Conservation (phyloP, 2,888 invertebrate species). For the Lithophane semibrunnea region DNA sequence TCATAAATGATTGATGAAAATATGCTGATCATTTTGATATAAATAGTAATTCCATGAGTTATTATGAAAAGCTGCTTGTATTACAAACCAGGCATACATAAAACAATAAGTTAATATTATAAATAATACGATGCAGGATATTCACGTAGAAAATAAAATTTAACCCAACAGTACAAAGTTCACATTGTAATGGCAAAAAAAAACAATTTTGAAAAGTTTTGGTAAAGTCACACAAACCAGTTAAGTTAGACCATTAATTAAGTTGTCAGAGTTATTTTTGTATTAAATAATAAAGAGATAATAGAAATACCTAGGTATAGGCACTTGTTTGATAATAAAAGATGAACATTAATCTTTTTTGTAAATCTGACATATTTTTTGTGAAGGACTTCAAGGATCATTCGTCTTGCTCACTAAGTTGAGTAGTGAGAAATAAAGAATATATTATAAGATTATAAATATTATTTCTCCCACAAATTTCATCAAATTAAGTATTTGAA, state of each 20-base stretch:
- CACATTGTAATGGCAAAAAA: background rate
- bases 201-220: constrained; percentile 18
- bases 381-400: background rate
- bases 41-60: constrained; percentile 17
- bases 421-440: background rate
- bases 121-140: constrained; percentile 5
- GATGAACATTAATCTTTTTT: constrained; percentile 30
- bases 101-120: constrained; percentile 21
- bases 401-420: constrained; percentile 6
- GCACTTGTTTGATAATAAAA: constrained; percentile 24
- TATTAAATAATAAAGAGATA: constrained; percentile 29
- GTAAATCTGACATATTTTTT: constrained; percentile 18
- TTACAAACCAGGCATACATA: constrained; percentile 22
- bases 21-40: background rate
- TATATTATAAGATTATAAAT: background rate
- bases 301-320: constrained; percentile 11
- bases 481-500: background rate
- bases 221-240: constrained; percentile 36
- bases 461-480: background rate
- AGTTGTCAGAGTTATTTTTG: constrained; percentile 33
- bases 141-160: background rate
- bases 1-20: constrained; percentile 12
- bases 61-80: constrained; percentile 36
- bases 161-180: constrained; percentile 12
- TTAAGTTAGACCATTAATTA: constrained; percentile 47